Conservation (phyloP, 2,888 invertebrate species). For the Tillus elongatus region DNA sequence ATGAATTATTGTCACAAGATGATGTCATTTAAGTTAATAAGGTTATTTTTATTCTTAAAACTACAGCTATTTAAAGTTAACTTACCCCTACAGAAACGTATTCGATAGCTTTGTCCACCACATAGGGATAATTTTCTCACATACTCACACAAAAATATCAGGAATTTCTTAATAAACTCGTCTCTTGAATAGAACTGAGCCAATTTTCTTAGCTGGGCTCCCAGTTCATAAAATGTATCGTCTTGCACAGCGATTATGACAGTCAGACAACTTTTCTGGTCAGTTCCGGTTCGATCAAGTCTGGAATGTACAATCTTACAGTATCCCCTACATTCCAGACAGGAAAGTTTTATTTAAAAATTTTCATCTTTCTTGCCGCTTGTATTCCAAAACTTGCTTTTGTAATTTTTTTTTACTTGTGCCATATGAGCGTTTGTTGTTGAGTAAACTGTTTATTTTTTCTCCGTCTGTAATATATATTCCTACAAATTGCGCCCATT, state of each 20-base stretch:
- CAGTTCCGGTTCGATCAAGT: constrained; percentile 2
- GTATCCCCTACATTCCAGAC: background rate
- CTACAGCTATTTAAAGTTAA: background rate
- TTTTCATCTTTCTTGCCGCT: background rate
- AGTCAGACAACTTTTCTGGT: background rate
- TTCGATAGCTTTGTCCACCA: constrained; percentile 1
- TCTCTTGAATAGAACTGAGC: constrained; percentile 3
- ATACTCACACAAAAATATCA: constrained; percentile 2
- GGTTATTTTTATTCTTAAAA: background rate
- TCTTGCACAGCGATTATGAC: background rate
- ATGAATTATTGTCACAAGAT: background rate
- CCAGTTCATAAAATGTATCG: constrained; percentile 1
- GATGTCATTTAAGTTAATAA: background rate
- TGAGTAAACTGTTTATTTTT: no score
- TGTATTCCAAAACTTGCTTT: constrained; percentile 3
- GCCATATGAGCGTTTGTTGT: no score
- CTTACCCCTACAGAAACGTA: background rate
- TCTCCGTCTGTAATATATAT: background rate
- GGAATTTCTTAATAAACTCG: constrained; percentile 1
- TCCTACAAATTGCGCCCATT: constrained; percentile 2
- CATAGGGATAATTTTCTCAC: constrained; percentile 3
- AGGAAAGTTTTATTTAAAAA: background rate
- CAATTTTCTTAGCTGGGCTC: background rate
- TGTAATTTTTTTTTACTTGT: background rate
- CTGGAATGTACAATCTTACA: constrained; percentile 3